phyloP scores from a whole-genome alignment of 2,888 invertebrate genomes.

The Megastigmus dorsalis region DNA sequence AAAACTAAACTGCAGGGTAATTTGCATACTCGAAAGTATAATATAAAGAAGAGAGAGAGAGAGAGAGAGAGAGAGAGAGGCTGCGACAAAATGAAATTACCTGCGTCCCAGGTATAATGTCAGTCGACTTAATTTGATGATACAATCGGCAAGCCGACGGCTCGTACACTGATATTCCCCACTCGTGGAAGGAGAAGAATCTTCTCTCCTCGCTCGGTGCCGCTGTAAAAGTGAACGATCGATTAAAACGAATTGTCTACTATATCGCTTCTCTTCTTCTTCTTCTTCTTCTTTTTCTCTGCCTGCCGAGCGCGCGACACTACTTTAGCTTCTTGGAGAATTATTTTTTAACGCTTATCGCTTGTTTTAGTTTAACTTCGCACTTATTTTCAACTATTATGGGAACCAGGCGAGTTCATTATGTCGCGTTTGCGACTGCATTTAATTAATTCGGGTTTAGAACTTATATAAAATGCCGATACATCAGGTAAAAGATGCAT shows the following conservation, averaged over 20 bases:
- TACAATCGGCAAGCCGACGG: conserved; percentile 82
- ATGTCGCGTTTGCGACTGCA: too few species aligned
- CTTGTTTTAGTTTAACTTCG: too few species aligned
- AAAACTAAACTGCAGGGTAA: neutral
- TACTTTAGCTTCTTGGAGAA: too few species aligned
- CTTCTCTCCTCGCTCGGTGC: conserved; percentile 79
- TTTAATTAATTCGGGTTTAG: too few species aligned
- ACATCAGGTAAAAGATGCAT: too few species aligned
- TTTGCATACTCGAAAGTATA: neutral
- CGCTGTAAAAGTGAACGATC: conserved; percentile 69
- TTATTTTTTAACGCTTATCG: too few species aligned
- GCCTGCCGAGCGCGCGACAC: too few species aligned
- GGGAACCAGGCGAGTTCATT: too few species aligned
- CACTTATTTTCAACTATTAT: too few species aligned
- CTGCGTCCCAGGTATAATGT: conserved; percentile 83
- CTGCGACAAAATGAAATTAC: conserved; percentile 65
- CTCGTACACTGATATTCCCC: conserved; percentile 85
- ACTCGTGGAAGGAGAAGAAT: conserved; percentile 85
- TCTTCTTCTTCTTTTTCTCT: neutral
- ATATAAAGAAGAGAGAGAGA: neutral
- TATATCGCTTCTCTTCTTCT: too few species aligned
- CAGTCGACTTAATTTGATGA: conserved; percentile 82
- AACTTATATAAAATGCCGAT: too few species aligned
- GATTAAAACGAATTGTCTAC: conserved; percentile 9
- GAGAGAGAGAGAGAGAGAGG: too few species aligned